Percentiles rank a stretch among this genome's conserved stretches.
Evolutionary conservation across 2,888 invertebrate genomes (phyloP).

Genomic region (Malacosoma neustria): DNA sequence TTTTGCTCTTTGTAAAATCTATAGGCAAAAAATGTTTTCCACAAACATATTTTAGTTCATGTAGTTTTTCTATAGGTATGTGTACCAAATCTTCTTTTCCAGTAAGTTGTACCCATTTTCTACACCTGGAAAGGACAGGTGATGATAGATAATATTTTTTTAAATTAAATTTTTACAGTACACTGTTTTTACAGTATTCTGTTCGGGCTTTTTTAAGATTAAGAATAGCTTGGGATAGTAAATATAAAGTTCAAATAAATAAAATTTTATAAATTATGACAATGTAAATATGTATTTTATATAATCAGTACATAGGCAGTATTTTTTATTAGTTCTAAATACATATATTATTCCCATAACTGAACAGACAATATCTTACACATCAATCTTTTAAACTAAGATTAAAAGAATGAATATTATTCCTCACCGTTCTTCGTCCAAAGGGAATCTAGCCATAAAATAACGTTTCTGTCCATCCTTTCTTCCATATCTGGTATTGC

Average conservation of each 20-base stretch:
- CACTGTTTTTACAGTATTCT: not conserved
- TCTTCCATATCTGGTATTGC: not conserved
- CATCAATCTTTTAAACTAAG: not conserved
- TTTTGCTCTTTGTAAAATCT: slow-evolving; percentile 5
- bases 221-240: not conserved
- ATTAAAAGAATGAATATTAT: not conserved
- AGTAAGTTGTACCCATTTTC: not conserved
- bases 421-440: slow-evolving; percentile 4
- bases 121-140: not conserved
- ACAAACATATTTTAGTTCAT: slow-evolving; percentile 6
- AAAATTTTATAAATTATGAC: too few relatives aligned
- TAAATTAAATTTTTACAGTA: too few relatives aligned
- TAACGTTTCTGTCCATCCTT: not conserved
- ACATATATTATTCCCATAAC: too few relatives aligned
- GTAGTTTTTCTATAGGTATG: slow-evolving; percentile 7
- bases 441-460: not conserved
- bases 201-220: not conserved
- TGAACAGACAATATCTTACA: not conserved
- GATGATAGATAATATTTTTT: too few relatives aligned
- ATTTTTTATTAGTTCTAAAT: too few relatives aligned
- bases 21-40: slow-evolving; percentile 5
- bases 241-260: not conserved
- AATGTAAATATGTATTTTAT: too few relatives aligned
- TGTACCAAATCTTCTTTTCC: slow-evolving; percentile 3
- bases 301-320: too few relatives aligned